Evolutionary conservation across 2,113 vertebrate species (phyloP), one percentile per base, ranked within the genome.

Genomic region (Corydoras sp.): DNA sequence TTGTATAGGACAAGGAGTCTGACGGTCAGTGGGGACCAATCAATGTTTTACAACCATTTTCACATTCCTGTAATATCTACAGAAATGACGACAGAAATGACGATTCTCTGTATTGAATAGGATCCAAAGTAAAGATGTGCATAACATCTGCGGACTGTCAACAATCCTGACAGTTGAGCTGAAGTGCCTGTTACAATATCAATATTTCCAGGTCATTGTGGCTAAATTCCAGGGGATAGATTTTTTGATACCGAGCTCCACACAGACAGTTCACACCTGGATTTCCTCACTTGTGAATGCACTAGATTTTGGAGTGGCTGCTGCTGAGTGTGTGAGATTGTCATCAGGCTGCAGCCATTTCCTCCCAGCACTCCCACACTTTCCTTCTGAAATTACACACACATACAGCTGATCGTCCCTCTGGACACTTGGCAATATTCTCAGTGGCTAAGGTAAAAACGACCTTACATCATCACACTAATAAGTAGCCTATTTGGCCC

Each of bases 261-360:
- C 30, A 32, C 6, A 62, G 50, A 68, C 31, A 62, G 15, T 61
- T 56, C 51, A 31, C 65, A 62, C 48, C 56, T 55, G 56, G 30
- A 18, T 63, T 69, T 69, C 1, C 59, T 58, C 10, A 51, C 10
- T n/a, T 18, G 6, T 31, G 13, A 56, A 49, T 3, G 48, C 29
- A 56, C 64, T 24, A 30, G 43, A 13, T 13, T 74, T 62, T 11
- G 4, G 59, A 65, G 72, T 62, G 63, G 65, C 54, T 75, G 68
- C 24, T 59, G 30, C 31, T 4, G 5, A 69, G 75, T 5, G 51
- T 64, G 65, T 65, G 61, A 75, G 72, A 68, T 55, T 75, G 55
- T 75, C 73, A 75, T 75, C 65, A 78, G 58, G 60, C 61, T n/a
- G 32, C 14, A 65, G 53, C 10, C 62, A 71, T 78, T 72, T 75